Evolutionary conservation across 2,113 vertebrate genomes (phyloP), one percentile per base, ranked within the genome.

Genomic region (Chlorodrepanis virens): DNA sequence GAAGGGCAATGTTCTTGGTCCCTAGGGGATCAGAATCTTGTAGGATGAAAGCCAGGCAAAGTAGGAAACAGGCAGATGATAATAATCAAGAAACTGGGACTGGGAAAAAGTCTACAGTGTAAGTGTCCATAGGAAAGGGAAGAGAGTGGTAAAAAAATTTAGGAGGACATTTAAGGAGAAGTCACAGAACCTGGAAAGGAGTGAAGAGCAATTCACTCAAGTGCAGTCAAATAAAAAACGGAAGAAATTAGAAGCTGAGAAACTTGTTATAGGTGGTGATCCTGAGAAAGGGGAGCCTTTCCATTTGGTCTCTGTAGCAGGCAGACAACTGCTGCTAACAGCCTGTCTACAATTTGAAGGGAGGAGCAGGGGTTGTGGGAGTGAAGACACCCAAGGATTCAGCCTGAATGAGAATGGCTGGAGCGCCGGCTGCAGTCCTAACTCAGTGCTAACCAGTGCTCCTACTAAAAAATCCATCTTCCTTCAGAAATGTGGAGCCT

Each of bases 391-490:
- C 87, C 89, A 87, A 89, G 89, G 81, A 95, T 90, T 94, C 89
- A 96, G 93, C 75, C 91, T 63, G 96, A 87, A 94, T 96, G 87
- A 92, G 89, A 94, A 95, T 91, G 93, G 94, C 94, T 96, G 94
- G 95, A 94, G 89, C 14, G 53, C 81, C 23, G 11, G 95, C 93
- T 96, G 96, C 89, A 95, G 93, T 84, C 91, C 56, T 81, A 78
- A 74, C 57, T 84, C 39, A 12, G 68, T 0, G 37, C 45, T 95
- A 84, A 89, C 64, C 89, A 57, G 57, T 2, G 18, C 74, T 88
- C 79, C 75, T 64, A 21, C 40, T 14, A 40, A 81, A 89, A 78
- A 80, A 92, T 47, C 44, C 77, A 40, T 31, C 76, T 44, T 2
- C 6, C 37, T 78, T 52, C 0, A 1, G 68, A 89, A 78, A 71